A percentile compares a stretch with the other conserved stretches of the same genome.
phyloP scores from a whole-genome alignment of 1,140 invertebrate species.

The Hycleus cichorii region DNA sequence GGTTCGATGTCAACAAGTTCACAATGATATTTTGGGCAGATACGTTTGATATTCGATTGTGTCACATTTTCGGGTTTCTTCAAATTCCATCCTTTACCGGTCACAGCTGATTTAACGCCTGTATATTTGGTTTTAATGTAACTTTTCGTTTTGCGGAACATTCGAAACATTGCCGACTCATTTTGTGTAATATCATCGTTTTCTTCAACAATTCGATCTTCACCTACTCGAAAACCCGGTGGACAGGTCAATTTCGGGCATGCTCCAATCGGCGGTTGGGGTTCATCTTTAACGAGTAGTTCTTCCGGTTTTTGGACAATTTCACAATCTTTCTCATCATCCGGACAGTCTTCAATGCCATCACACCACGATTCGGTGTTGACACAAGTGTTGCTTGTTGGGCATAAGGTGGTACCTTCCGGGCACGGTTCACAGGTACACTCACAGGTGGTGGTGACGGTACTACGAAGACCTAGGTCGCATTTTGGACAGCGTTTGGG shows the following conservation, averaged over 20 bases:
- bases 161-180: slow-evolving; percentile 27
- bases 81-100: too few relatives aligned
- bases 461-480: slow-evolving; percentile 45
- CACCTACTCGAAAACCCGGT: slow-evolving; percentile 44
- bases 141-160: too few relatives aligned
- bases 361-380: slow-evolving; percentile 68
- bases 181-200: slow-evolving; percentile 14
- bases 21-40: slow-evolving; percentile 50
- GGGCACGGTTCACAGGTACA: slow-evolving; percentile 71
- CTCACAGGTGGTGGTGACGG: slow-evolving; percentile 52
- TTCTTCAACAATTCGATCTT: too few relatives aligned
- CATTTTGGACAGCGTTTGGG: slow-evolving; percentile 62
- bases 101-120: too few relatives aligned
- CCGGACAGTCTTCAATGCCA: slow-evolving; percentile 72
- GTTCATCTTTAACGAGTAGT: too few relatives aligned
- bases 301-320: neutral
- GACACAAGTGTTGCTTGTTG: slow-evolving; percentile 68
- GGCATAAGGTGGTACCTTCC: slow-evolving; percentile 56
- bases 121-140: too few relatives aligned
- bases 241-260: slow-evolving; percentile 42
- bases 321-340: slow-evolving; percentile 69
- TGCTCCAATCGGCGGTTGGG: too few relatives aligned
- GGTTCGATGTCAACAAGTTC: slow-evolving; percentile 41
- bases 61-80: too few relatives aligned
- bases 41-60: slow-evolving; percentile 24